These are phyloP conservation scores for Danaus chrysippus DNA, from an alignment of 2,888 invertebrate species.

Conservation along the genomic window DNA sequence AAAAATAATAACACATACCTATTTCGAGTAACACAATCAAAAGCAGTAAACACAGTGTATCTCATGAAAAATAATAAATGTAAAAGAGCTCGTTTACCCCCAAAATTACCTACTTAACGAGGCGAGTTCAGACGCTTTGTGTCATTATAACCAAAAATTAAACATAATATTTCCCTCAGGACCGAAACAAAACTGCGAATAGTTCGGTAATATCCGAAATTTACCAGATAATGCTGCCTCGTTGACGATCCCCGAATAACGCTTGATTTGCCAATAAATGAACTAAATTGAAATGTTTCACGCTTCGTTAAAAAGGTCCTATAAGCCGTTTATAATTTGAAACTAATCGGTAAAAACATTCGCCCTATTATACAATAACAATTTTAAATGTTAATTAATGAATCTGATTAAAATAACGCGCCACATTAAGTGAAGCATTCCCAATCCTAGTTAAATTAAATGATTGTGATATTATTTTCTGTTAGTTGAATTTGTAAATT, in stretches of 20 bases:
- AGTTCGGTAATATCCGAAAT: constrained; percentile 52
- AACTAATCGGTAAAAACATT: not conserved
- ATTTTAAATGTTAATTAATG: constrained; percentile 6
- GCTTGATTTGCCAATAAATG: constrained; percentile 62
- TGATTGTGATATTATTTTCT: too few relatives aligned
- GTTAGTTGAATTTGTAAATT: too few relatives aligned
- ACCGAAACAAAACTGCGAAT: constrained; percentile 53
- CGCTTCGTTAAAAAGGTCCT: constrained; percentile 57
- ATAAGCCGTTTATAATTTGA: constrained; percentile 32
- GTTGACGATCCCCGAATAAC: constrained; percentile 47
- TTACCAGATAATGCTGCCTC: constrained; percentile 58
- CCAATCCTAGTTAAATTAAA: too few relatives aligned
- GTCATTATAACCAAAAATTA: constrained; percentile 59
- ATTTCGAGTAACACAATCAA: not conserved
- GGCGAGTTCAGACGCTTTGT: constrained; percentile 54
- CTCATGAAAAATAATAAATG: constrained; percentile 21
- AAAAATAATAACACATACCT: too few relatives aligned
- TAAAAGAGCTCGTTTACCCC: constrained; percentile 21
- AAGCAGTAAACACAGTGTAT: not conserved
- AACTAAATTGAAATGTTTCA: constrained; percentile 63
- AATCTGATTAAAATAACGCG: constrained; percentile 13
- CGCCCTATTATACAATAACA: not conserved
- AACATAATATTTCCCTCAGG: constrained; percentile 60
- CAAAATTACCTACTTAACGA: constrained; percentile 46
- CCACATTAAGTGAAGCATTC: too few relatives aligned